A percentile compares a stretch with the other conserved stretches of the same genome.
Conservation (phyloP, 2,888 invertebrate species). For the Chymomyza caudatula region DNA sequence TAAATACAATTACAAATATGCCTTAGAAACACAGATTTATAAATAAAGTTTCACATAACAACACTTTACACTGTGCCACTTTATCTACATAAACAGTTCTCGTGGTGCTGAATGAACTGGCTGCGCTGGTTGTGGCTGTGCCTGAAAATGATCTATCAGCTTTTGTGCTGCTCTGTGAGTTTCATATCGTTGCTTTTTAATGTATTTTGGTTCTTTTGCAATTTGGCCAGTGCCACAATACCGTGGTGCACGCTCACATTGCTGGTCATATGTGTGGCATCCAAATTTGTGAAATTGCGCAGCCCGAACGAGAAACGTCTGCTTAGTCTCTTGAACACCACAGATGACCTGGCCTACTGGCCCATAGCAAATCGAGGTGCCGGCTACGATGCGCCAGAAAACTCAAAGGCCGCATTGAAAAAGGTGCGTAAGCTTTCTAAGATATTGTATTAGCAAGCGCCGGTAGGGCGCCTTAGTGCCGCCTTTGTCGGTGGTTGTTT, state of each 20-base stretch:
- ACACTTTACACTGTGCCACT: not conserved
- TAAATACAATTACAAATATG: slow-evolving; percentile 25
- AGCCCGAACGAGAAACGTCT: slow-evolving; percentile 75
- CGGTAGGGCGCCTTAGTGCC: slow-evolving; percentile 31
- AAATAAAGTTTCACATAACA: slow-evolving; percentile 36
- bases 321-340: slow-evolving; percentile 55
- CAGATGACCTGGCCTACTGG: slow-evolving; percentile 76
- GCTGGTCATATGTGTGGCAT: slow-evolving; percentile 74
- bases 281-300: slow-evolving; percentile 76
- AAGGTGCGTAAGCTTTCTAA: slow-evolving; percentile 62
- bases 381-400: slow-evolving; percentile 77
- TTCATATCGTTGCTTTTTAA: slow-evolving; percentile 75
- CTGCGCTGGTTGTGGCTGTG: slow-evolving; percentile 68
- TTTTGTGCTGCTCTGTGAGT: slow-evolving; percentile 74
- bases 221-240: slow-evolving; percentile 74
- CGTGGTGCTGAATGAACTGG: slow-evolving; percentile 72
- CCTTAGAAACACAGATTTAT: slow-evolving; percentile 32
- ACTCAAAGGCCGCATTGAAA: slow-evolving; percentile 76
- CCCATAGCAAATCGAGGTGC: slow-evolving; percentile 77
- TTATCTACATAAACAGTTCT: slow-evolving; percentile 8
- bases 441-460: slow-evolving; percentile 22
- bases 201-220: slow-evolving; percentile 76
- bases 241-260: slow-evolving; percentile 76
- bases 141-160: slow-evolving; percentile 77
- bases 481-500: slow-evolving; percentile 31